Conservation (phyloP, 2,888 invertebrate genomes). For the Trachelus stipa region DNA sequence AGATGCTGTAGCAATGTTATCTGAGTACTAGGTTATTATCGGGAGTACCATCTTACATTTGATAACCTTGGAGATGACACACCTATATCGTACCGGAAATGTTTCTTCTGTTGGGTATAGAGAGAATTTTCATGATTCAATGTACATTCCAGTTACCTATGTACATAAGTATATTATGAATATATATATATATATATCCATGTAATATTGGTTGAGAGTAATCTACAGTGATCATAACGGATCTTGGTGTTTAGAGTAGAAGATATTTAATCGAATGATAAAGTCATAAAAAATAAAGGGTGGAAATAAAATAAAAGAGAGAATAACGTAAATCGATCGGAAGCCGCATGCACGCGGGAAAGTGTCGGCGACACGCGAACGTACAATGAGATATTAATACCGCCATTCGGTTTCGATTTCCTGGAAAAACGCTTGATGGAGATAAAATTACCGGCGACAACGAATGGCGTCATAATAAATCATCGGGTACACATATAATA, state of each 20-base stretch:
- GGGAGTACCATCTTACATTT: constrained; percentile 50
- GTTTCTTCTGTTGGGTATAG: background rate
- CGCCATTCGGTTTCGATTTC: constrained; percentile 62
- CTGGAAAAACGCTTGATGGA: constrained; percentile 61
- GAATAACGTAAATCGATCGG: constrained; percentile 54
- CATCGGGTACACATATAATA: constrained; percentile 24
- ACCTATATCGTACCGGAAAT: background rate
- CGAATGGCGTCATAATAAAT: constrained; percentile 54
- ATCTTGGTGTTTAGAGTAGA: background rate
- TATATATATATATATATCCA: background rate
- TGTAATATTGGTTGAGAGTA: background rate
- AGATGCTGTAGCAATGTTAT: constrained; percentile 44
- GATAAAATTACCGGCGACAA: constrained; percentile 59
- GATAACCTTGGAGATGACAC: constrained; percentile 40
- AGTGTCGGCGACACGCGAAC: constrained; percentile 56
- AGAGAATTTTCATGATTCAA: background rate
- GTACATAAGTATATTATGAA: background rate
- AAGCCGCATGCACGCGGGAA: constrained; percentile 51
- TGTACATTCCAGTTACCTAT: background rate
- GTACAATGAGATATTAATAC: constrained; percentile 64
- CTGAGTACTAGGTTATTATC: constrained; percentile 56
- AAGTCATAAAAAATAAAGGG: constrained; percentile 17
- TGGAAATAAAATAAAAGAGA: constrained; percentile 34
- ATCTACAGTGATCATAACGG: background rate
- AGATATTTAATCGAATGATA: background rate